These are phyloP conservation scores for Papilio dardanus DNA, from an alignment of 1,140 invertebrate species.

Conservation along the genomic window DNA sequence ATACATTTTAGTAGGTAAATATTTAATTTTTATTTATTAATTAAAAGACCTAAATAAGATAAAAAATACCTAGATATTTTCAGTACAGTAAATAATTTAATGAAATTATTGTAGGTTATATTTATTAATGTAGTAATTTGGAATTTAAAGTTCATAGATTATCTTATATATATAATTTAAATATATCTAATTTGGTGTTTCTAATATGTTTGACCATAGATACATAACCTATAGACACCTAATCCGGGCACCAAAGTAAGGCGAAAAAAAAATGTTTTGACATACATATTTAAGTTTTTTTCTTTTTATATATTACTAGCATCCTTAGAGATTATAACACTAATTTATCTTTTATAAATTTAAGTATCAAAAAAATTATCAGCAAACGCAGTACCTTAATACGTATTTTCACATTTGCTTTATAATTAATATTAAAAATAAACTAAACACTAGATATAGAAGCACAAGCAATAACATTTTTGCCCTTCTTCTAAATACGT, in stretches of 20 bases:
- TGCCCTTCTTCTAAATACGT: background rate
- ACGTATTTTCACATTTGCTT: background rate
- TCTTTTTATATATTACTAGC: background rate
- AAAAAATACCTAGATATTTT: background rate
- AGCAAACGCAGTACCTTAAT: background rate
- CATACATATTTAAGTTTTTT: background rate
- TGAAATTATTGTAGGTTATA: background rate
- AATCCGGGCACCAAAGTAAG: no score
- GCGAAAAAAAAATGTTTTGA: no score
- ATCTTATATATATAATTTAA: background rate
- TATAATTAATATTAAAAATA: background rate
- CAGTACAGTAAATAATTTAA: background rate
- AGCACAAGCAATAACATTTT: background rate
- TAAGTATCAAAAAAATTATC: background rate
- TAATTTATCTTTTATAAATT: conserved; percentile 14
- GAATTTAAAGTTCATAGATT: background rate
- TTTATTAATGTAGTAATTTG: background rate
- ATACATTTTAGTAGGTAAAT: background rate
- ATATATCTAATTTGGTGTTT: no score
- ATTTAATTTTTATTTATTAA: background rate
- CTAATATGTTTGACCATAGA: no score
- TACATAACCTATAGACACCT: no score
- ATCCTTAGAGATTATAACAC: background rate
- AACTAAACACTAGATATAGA: background rate
- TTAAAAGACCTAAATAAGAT: background rate